These are phyloP conservation scores for Stenichneumon culpator DNA, from an alignment of 2,888 invertebrate genomes.

Conservation along the genomic window DNA sequence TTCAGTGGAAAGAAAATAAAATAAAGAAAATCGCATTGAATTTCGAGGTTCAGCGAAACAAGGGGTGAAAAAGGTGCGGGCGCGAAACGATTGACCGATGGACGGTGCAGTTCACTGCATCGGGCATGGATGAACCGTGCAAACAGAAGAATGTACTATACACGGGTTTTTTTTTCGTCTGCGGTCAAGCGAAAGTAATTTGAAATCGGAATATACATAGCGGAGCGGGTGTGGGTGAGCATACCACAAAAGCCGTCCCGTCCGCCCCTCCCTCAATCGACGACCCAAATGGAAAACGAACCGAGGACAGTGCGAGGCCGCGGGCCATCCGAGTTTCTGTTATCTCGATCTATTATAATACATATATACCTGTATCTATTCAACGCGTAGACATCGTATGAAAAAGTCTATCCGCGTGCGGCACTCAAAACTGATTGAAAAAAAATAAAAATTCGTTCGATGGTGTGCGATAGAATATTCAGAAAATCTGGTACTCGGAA, in stretches of 20 bases:
- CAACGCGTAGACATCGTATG: not conserved
- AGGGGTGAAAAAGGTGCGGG: not conserved
- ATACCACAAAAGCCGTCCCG: conserved; percentile 31
- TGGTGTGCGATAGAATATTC: no score
- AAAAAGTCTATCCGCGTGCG: conserved; percentile 13
- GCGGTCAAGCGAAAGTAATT: conserved; percentile 54
- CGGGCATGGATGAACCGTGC: conserved; percentile 9
- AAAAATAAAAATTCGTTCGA: no score
- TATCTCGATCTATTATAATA: conserved; percentile 21
- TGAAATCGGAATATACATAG: conserved; percentile 46
- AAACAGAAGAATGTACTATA: conserved; percentile 28
- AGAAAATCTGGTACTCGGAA: not conserved
- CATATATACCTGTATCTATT: not conserved
- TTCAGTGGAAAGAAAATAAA: not conserved
- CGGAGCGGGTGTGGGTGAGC: not conserved
- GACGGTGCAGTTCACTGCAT: not conserved
- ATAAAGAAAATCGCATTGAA: not conserved
- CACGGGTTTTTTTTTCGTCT: conserved; percentile 14
- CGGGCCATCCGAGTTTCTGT: conserved; percentile 32
- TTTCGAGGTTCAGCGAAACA: conserved; percentile 19
- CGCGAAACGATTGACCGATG: not conserved
- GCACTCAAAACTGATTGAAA: not conserved
- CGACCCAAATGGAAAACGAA: conserved; percentile 47
- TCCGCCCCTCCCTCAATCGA: conserved; percentile 29
- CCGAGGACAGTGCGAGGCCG: conserved; percentile 9